Evolutionary conservation across 2,888 invertebrate genomes (phyloP), one percentile per base, ranked within the genome.

Genomic region (Drosophila rubida): DNA sequence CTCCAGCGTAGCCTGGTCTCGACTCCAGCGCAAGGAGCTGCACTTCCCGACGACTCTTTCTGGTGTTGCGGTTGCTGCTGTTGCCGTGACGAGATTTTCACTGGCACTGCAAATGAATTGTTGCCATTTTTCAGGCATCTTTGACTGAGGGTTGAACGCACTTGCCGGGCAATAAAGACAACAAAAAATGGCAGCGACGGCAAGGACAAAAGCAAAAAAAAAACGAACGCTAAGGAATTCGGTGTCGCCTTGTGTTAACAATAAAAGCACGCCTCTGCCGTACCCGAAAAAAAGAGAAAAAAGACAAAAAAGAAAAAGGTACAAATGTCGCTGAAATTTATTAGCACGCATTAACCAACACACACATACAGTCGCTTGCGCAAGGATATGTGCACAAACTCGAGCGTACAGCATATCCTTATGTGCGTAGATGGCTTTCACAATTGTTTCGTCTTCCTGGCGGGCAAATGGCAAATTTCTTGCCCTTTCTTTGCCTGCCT

Each of bases 71-170:
- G 45, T 16, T 42, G 23, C 16, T 30, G 23, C 23, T 44, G 37
- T 45, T 45, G 39, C 30, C 35, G 44, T 72, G 73, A 73, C 57
- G 65, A 77, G 66, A 75, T 71, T 79, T 74, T 53, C 68, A 57
- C 53, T 58, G 62, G 35, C 60, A 66, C 77, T 78, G 74, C 75
- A 84, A 86, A 82, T 82, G 82, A 82, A 86, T 82, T 83, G 86
- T 80, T 74, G 69, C 79, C 77, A 82, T 82, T 86, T 82, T 82
- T 82, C 86, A 82, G 77, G 62, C 80, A 83, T 86, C 80, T 83
- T 72, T 78, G 58, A 39, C 39, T 60, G 57, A 8, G 37, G 57
- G 59, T 58, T 69, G 61, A 39, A 58, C 63, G 50, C 53, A 64
- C 69, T 60, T 60, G 63, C 35, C 60, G 25, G 75, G 76, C 76